phyloP scores from a whole-genome alignment of 53 echinoderm and acorn worm genomes.

The Antedon mediterranea region DNA sequence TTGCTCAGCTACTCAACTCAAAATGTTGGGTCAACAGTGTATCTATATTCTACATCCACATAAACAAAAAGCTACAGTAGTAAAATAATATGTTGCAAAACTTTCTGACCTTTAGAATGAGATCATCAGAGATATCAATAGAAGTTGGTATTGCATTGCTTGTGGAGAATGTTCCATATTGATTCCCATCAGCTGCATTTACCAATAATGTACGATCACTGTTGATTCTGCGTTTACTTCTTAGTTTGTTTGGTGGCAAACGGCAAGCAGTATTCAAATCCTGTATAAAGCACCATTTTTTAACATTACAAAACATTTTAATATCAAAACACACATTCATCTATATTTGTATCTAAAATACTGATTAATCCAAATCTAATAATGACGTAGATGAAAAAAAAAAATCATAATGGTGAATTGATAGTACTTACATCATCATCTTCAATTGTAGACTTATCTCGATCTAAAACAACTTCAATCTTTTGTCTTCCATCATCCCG shows the following conservation, averaged over 20 bases:
- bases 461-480: background rate
- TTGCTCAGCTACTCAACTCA: no score
- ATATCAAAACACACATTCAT: no score
- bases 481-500: slow-evolving; percentile 37
- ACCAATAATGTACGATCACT: background rate
- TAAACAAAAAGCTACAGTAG: no score
- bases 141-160: background rate
- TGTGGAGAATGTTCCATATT: background rate
- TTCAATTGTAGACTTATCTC: background rate
- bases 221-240: background rate
- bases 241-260: background rate
- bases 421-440: background rate
- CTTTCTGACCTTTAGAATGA: background rate
- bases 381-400: no score
- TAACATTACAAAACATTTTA: no score
- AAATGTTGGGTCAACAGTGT: no score
- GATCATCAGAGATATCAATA: background rate
- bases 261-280: background rate
- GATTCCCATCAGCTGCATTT: background rate
- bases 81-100: no score
- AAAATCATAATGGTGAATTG: no score
- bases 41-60: no score
- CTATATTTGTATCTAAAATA: no score
- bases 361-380: no score
- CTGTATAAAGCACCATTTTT: background rate